Evolutionary conservation across 2,113 vertebrate genomes (phyloP), one percentile per base, ranked within the genome.

Genomic region (Triplophysa siluroides): DNA sequence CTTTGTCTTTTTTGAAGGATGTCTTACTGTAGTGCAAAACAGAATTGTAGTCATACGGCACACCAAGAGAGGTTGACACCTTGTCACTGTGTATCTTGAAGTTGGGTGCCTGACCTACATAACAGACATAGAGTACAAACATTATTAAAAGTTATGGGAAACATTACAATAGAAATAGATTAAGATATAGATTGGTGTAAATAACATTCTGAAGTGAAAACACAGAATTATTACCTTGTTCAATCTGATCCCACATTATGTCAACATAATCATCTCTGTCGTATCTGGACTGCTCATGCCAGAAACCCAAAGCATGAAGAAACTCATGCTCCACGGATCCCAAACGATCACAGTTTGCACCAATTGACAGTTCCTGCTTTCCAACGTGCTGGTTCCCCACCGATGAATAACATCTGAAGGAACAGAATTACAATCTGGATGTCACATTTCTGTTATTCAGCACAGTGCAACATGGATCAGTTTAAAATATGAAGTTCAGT

Each of bases 21-120:
- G 66, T 95, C 89, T 96, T 93, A 64, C 95, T 93, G 19, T 98
- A 97, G 90, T 97, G 96, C 96, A 97, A 95, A 47, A 98, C 93
- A 0, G 95, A 98, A 8, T 81, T 89, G 10, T 96, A 98, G 86
- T 98, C 96, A 19, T 98, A 98, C 10, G 96, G 93, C 12, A 96
- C 89, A 2, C 95, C 96, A 29, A 29, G 85, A 10, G 85, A 82
- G 8, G 91, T 93, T 56, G 94, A 93, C 33, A 1, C 72, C 1
- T 74, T 78, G 58, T 97, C 95, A 24, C 92, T 14, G 0, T 94
- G 90, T 68, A 62, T 92, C 6, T 90, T 88, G 75, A 98, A 98
- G 87, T 95, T 98, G 84, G 92, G 78, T 2, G 94, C 89, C 87
- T n/a, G 94, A 71, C 93, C 96, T 97, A 78, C 2, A 66, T 41